Conservation (phyloP, 2,888 invertebrate genomes). For the Troides helena region DNA sequence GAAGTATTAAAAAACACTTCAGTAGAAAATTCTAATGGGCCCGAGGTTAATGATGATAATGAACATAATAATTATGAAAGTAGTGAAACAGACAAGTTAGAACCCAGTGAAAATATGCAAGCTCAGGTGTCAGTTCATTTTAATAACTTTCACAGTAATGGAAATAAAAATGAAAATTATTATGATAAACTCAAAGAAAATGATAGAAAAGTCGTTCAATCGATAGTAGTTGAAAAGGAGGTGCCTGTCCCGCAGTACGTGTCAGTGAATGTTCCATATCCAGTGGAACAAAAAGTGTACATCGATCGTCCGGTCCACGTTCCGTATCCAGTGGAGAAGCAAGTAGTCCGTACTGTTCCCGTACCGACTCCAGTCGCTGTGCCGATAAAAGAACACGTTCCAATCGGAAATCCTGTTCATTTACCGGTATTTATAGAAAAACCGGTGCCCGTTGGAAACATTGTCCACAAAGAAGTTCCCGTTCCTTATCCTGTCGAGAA, state of each 20-base stretch:
- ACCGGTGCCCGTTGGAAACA: slow-evolving; percentile 62
- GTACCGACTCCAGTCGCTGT: slow-evolving; percentile 70
- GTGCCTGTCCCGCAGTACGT: slow-evolving; percentile 70
- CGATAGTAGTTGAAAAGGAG: slow-evolving; percentile 71
- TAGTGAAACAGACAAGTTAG: slow-evolving; percentile 42
- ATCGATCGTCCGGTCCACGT: slow-evolving; percentile 75
- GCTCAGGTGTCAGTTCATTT: slow-evolving; percentile 55
- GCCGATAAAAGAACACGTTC: slow-evolving; percentile 57
- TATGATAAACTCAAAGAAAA: slow-evolving; percentile 44
- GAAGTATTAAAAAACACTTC: slow-evolving; percentile 42
- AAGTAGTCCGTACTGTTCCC: slow-evolving; percentile 59
- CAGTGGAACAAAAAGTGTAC: slow-evolving; percentile 75
- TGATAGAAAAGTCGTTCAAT: slow-evolving; percentile 63
- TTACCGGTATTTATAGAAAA: slow-evolving; percentile 68
- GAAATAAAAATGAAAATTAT: slow-evolving; percentile 44
- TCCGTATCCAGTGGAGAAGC: slow-evolving; percentile 75
- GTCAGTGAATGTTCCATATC: slow-evolving; percentile 74
- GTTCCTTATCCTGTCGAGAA: slow-evolving; percentile 78
- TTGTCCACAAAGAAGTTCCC: slow-evolving; percentile 68
- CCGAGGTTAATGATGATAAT: neutral
- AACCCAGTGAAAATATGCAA: slow-evolving; percentile 60
- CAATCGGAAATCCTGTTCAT: slow-evolving; percentile 60
- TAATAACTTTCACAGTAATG: slow-evolving; percentile 47
- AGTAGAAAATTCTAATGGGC: slow-evolving; percentile 31
- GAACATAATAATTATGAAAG: neutral